A percentile compares a stretch with the other conserved stretches of the same genome.
These are phyloP conservation scores for Drusus annulatus DNA, from an alignment of 1,140 invertebrate species.

Conservation along the genomic window DNA sequence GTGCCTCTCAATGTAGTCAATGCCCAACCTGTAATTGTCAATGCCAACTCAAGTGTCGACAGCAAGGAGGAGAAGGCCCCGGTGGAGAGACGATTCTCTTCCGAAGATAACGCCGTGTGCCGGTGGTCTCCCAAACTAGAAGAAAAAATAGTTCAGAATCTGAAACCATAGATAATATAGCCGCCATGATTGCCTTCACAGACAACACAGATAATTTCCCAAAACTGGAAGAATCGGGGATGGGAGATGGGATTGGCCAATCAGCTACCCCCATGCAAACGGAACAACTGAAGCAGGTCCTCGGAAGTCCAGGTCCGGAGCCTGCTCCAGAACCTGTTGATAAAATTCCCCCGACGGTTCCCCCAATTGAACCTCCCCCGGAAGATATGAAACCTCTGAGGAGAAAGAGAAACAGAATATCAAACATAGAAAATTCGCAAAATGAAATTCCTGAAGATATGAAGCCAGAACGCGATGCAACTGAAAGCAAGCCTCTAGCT, in stretches of 20 bases:
- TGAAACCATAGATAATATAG: slow-evolving; percentile 75
- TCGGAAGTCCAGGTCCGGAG: slow-evolving; percentile 69
- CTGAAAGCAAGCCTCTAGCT: not conserved
- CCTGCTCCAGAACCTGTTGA: slow-evolving; percentile 59
- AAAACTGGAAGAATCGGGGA: slow-evolving; percentile 18
- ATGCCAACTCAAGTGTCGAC: slow-evolving; percentile 2
- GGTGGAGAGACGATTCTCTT: slow-evolving; percentile 44
- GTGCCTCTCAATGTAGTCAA: not conserved
- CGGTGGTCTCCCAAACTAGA: slow-evolving; percentile 62
- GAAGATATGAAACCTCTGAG: slow-evolving; percentile 52
- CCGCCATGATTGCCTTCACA: slow-evolving; percentile 72
- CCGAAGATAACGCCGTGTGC: slow-evolving; percentile 55
- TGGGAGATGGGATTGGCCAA: not conserved
- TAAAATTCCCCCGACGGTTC: not conserved
- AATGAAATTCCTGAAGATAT: slow-evolving; percentile 6
- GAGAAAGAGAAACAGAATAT: slow-evolving; percentile 44
- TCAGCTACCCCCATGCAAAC: slow-evolving; percentile 48
- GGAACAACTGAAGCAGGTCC: slow-evolving; percentile 69
- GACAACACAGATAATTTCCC: slow-evolving; percentile 55
- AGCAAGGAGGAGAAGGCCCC: slow-evolving; percentile 46
- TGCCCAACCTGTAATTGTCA: slow-evolving; percentile 20
- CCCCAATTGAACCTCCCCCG: slow-evolving; percentile 51
- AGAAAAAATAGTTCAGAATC: slow-evolving; percentile 71
- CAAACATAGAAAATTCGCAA: slow-evolving; percentile 13
- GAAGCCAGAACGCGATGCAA: slow-evolving; percentile 54